Percentiles rank a stretch among this genome's conserved stretches.
Conservation (phyloP, 2,797 vertebrate genomes). For the Propithecus perrieri region DNA sequence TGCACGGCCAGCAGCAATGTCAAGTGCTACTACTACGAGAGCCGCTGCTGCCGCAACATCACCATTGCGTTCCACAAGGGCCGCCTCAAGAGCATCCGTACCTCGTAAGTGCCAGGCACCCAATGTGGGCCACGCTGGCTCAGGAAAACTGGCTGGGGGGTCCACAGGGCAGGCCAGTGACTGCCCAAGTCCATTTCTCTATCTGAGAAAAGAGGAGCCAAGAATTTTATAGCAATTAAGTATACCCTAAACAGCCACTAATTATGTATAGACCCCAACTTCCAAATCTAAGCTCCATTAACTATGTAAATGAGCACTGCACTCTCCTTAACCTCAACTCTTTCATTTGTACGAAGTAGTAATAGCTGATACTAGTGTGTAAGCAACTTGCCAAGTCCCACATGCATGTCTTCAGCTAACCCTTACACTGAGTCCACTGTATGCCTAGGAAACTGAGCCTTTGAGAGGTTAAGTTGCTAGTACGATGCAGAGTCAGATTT, state of each 20-base stretch:
- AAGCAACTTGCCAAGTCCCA: background rate
- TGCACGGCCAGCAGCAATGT: slow-evolving; percentile 62
- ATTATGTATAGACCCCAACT: background rate
- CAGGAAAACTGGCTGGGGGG: background rate
- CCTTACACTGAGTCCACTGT: background rate
- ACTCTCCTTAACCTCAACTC: background rate
- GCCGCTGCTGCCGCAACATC: slow-evolving; percentile 71
- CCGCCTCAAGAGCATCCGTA: slow-evolving; percentile 53
- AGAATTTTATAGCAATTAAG: background rate
- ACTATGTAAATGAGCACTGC: background rate
- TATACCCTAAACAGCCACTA: background rate
- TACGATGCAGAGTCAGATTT: background rate
- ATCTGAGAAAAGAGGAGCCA: background rate
- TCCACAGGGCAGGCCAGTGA: background rate
- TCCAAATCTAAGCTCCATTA: background rate
- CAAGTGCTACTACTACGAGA: slow-evolving; percentile 75
- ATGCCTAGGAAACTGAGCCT: background rate
- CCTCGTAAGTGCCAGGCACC: slow-evolving; percentile 35
- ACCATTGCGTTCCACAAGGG: slow-evolving; percentile 47
- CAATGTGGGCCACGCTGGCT: fast-evolving
- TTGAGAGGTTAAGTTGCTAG: background rate
- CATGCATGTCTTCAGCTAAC: background rate
- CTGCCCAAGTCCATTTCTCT: background rate
- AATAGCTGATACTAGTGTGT: background rate
- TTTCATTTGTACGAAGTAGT: background rate